Percentiles rank a stretch among this genome's conserved stretches.
Conservation (phyloP, 2,888 invertebrate species). For the Apamea anceps region DNA sequence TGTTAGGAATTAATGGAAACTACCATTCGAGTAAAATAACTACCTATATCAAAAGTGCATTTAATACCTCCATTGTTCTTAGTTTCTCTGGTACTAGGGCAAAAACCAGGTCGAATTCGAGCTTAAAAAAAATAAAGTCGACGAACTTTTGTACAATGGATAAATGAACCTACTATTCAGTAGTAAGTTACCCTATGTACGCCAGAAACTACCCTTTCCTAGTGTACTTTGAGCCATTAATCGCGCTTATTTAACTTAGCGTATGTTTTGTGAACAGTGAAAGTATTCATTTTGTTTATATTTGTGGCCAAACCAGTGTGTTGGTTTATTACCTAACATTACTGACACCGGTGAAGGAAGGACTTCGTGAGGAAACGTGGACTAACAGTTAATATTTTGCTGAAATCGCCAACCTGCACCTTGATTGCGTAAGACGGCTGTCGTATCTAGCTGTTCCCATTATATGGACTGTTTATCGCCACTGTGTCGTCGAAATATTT, state of each 20-base stretch:
- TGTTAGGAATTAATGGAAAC: neutral
- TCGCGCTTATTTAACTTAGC: neutral
- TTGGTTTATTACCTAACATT: neutral
- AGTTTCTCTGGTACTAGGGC: neutral
- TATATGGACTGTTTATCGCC: no score
- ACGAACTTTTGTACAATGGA: conserved; percentile 2
- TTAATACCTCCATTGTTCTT: conserved; percentile 34
- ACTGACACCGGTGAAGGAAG: neutral
- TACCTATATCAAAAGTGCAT: conserved; percentile 6
- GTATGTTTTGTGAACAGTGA: neutral
- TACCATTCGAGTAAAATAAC: conserved; percentile 11
- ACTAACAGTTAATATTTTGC: no score
- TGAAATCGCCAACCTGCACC: no score
- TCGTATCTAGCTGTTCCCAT: no score
- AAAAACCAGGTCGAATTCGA: conserved; percentile 9
- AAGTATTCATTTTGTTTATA: neutral
- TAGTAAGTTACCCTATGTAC: neutral
- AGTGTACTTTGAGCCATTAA: neutral
- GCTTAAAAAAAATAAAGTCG: conserved; percentile 5
- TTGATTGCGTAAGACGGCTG: no score
- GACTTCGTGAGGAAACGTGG: neutral
- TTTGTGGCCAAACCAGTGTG: neutral
- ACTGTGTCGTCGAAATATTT: no score
- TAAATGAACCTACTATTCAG: neutral
- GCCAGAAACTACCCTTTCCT: neutral